A percentile compares a stretch with the other conserved stretches of the same genome.
Evolutionary conservation across 2,113 vertebrate species (phyloP).

Genomic region (Channa argus): DNA sequence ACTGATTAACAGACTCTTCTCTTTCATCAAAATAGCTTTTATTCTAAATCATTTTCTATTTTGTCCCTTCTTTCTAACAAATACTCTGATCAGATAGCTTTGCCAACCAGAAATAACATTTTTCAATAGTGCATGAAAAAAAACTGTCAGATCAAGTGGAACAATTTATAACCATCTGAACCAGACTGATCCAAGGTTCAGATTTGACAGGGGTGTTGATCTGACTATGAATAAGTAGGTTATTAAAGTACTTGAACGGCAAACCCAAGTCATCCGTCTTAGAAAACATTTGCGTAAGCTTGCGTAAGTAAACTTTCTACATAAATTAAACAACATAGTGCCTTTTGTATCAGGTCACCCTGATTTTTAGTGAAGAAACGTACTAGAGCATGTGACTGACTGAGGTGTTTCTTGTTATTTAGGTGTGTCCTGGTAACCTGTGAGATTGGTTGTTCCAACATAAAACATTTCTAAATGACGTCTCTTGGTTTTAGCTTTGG

Average conservation of each 20-base stretch:
- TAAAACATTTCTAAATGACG: too few relatives aligned
- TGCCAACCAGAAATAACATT: constrained; percentile 9
- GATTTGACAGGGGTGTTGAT: constrained; percentile 1
- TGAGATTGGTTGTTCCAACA: too few relatives aligned
- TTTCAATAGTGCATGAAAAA: constrained; percentile 6
- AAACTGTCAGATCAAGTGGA: constrained; percentile 5
- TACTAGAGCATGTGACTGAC: too few relatives aligned
- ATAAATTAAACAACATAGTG: too few relatives aligned
- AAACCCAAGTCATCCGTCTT: too few relatives aligned
- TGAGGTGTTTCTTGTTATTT: too few relatives aligned
- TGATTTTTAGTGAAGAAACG: too few relatives aligned
- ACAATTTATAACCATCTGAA: constrained; percentile 8
- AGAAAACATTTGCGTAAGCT: too few relatives aligned
- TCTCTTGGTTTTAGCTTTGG: too few relatives aligned
- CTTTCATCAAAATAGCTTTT: constrained; percentile 32
- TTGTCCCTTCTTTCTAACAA: background rate
- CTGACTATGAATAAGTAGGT: constrained; percentile 12
- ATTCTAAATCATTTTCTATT: constrained; percentile 22
- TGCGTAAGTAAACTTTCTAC: too few relatives aligned
- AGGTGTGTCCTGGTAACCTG: too few relatives aligned
- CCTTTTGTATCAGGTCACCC: too few relatives aligned
- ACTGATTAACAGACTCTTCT: constrained; percentile 40
- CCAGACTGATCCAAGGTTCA: background rate
- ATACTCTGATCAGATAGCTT: background rate
- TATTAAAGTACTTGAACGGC: constrained; percentile 3